Evolutionary conservation across 2,113 vertebrate genomes (phyloP).

Genomic region (Hassar affinis): DNA sequence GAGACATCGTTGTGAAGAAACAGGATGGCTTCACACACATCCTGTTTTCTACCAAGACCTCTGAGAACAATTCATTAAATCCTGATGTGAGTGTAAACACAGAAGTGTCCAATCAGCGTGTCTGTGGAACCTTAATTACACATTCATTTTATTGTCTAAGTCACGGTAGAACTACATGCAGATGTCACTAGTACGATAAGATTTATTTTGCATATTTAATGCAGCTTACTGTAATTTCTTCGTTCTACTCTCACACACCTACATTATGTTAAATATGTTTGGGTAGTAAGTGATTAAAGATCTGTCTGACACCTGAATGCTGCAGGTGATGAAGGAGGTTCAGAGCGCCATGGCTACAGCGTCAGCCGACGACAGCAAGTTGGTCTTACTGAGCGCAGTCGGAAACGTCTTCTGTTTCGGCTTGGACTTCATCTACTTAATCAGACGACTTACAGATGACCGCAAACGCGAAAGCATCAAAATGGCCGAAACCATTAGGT

Average conservation of each 20-base stretch:
- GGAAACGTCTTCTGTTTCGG: constrained; percentile 93
- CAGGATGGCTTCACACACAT: constrained; percentile 98
- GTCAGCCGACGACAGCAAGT: constrained; percentile 93
- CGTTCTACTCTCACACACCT: background rate
- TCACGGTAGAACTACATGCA: background rate
- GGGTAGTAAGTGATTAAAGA: background rate
- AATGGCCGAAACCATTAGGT: constrained; percentile 98
- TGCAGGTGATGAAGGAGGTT: constrained; percentile 97
- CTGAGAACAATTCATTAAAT: constrained; percentile 94
- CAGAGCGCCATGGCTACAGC: constrained; percentile 95
- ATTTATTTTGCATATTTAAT: background rate
- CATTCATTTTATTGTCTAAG: background rate
- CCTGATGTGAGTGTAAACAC: constrained; percentile 77
- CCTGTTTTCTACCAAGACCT: constrained; percentile 92
- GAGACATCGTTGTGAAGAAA: constrained; percentile 96
- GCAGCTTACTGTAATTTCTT: background rate
- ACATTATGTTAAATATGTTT: background rate
- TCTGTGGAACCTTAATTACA: background rate
- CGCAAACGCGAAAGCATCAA: constrained; percentile 94
- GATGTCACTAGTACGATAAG: background rate
- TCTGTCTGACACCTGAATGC: background rate
- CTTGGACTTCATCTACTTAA: constrained; percentile 95
- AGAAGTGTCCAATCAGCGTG: background rate
- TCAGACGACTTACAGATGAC: constrained; percentile 91
- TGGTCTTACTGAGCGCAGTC: constrained; percentile 89